Percentiles rank a stretch among this genome's conserved stretches.
phyloP scores from a whole-genome alignment of 2,888 invertebrate species.

The Neocrepidodera transversa region DNA sequence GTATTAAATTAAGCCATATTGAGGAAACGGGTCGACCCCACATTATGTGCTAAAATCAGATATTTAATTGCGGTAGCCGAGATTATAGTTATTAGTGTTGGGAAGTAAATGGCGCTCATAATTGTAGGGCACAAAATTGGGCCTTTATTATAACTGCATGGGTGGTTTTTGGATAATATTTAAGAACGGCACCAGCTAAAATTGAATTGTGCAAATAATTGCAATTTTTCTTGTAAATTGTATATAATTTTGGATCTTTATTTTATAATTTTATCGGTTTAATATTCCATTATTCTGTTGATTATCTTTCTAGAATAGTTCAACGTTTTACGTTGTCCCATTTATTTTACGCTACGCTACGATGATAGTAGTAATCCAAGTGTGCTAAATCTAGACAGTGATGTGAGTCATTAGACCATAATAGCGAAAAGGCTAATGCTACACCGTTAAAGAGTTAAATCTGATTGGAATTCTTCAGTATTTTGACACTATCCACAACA shows the following conservation, averaged over 20 bases:
- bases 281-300: too few relatives aligned
- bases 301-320: too few relatives aligned
- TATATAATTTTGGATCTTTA: background rate
- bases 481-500: constrained; percentile 22
- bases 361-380: constrained; percentile 3
- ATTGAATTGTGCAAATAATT: constrained; percentile 1
- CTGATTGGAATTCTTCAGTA: constrained; percentile 25
- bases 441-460: constrained; percentile 27
- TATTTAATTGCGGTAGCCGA: constrained; percentile 33
- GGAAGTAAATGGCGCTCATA: constrained; percentile 32
- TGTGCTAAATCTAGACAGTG: constrained; percentile 21
- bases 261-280: too few relatives aligned
- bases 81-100: constrained; percentile 33
- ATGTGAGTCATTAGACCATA: constrained; percentile 26
- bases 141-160: constrained; percentile 31
- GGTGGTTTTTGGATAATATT: constrained; percentile 26
- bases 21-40: constrained; percentile 22
- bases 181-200: background rate
- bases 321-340: background rate
- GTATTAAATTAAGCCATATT: constrained; percentile 24
- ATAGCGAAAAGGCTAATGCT: constrained; percentile 28
- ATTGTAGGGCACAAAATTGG: constrained; percentile 31
- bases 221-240: background rate
- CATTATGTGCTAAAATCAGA: constrained; percentile 37
- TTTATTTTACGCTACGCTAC: background rate